Evolutionary conservation across 2,797 vertebrate species (phyloP).

Genomic region (Pseudochromis fuscus): DNA sequence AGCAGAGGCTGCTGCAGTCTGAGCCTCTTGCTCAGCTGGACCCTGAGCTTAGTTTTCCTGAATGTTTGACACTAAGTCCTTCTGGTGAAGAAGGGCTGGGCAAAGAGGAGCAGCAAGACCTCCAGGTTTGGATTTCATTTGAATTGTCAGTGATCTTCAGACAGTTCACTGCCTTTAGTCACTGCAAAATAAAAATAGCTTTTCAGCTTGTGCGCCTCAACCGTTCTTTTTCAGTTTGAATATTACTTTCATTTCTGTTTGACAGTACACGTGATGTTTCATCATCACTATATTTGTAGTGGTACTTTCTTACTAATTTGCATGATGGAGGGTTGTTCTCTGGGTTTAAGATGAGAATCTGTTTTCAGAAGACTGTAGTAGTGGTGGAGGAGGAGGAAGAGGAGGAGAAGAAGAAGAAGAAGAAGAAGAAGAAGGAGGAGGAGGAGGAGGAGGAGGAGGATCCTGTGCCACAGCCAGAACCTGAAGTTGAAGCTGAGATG

Average conservation of each 20-base stretch:
- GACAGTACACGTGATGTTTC: neutral
- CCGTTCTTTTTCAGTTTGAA: neutral
- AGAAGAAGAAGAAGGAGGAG: slow-evolving; percentile 19
- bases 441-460: slow-evolving; percentile 13
- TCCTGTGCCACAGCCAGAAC: slow-evolving; percentile 28
- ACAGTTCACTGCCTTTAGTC: neutral
- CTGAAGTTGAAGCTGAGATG: slow-evolving; percentile 54
- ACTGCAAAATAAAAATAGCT: neutral
- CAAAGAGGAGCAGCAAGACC: slow-evolving; percentile 81
- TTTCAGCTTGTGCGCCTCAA: neutral
- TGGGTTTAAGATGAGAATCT: slow-evolving; percentile 62
- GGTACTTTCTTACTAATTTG: slow-evolving; percentile 1
- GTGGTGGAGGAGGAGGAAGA: slow-evolving; percentile 29
- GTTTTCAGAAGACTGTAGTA: slow-evolving; percentile 71
- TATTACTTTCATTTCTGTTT: neutral
- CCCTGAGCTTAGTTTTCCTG: slow-evolving; percentile 36
- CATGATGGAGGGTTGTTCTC: slow-evolving; percentile 26
- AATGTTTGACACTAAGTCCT: slow-evolving; percentile 70
- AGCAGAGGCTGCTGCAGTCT: slow-evolving; percentile 61
- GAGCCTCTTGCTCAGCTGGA: slow-evolving; percentile 45
- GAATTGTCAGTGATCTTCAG: slow-evolving; percentile 4
- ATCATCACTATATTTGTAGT: neutral
- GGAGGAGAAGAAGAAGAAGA: slow-evolving; percentile 1
- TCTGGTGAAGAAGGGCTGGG: slow-evolving; percentile 76
- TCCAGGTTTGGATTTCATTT: slow-evolving; percentile 84